Conservation (phyloP, 2,888 invertebrate species). For the Cheiracanthium punctorium region DNA sequence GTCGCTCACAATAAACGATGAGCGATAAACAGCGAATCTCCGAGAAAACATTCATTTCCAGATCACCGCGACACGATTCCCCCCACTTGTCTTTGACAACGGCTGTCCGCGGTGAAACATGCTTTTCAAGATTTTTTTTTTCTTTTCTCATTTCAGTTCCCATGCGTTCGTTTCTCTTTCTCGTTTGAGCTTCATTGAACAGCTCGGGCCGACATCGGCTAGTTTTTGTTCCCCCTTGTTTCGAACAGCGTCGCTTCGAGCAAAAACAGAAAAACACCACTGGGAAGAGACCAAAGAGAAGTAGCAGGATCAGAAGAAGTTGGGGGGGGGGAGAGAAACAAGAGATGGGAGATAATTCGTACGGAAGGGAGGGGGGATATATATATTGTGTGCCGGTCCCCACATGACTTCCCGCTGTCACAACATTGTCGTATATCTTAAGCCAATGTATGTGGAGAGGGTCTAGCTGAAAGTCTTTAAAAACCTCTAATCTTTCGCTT, state of each 20-base stretch:
- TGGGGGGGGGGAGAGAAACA: no score
- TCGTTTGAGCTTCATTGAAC: constrained; percentile 56
- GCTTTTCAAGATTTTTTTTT: no score
- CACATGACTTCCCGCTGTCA: constrained; percentile 45
- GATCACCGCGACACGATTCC: no score
- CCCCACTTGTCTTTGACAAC: neutral
- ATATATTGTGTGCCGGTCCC: constrained; percentile 34
- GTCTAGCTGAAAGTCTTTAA: constrained; percentile 16
- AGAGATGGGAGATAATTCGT: neutral
- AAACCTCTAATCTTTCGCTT: constrained; percentile 26
- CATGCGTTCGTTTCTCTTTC: neutral
- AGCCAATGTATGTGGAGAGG: constrained; percentile 20
- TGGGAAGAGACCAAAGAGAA: no score
- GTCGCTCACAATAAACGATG: no score
- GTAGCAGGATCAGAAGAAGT: no score
- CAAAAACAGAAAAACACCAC: no score
- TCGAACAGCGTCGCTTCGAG: constrained; percentile 39
- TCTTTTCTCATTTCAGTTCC: constrained; percentile 16
- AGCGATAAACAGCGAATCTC: no score
- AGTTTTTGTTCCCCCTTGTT: constrained; percentile 26
- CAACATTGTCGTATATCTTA: constrained; percentile 66
- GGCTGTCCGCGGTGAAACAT: neutral
- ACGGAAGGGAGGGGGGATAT: constrained; percentile 4
- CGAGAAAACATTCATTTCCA: no score
- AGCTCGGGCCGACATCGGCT: constrained; percentile 52